Evolutionary conservation across 2,888 invertebrate species (phyloP), one percentile per base, ranked within the genome.

Genomic region (Omphaloscelis lunosa): DNA sequence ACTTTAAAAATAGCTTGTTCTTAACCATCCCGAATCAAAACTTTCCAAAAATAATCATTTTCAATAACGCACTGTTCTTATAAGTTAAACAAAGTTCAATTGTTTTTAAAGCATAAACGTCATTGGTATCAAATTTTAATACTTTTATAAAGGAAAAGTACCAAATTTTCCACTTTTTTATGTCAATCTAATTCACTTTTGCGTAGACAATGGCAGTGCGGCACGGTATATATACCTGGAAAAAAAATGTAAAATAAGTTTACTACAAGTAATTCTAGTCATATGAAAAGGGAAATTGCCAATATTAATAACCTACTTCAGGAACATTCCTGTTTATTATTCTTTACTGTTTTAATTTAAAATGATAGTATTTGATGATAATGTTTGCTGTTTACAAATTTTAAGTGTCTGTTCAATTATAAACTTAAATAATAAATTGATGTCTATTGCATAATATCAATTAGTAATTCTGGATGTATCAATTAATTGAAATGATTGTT

Each of bases 151-250:
- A 75, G 48, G 78, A 77, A 83, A 85, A 78, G 77, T 80, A 77
- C n/a, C 11, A 70, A 75, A 80, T 85, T 79, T 23, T 70, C 62
- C 66, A 75, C 20, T 29, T 61, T 39, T 73, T 70, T 62, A 71
- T 66, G 7, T 73, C 73, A 75, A 82, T 84, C 72, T 84, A 90
- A 85, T 86, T 73, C 2, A 83, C 72, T 88, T 88, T 89, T 34
- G 97, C 98, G 89, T 97, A 97, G 27, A 98, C 97, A 75, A 98
- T 97, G 5, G 97, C 98, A 79, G 98, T 98, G 88, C 98, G 97
- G 83, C 97, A 97, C 1, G 98, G 98, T 84, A 98, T 96, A 93
- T 98, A 98, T 6, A 98, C 97, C 98, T 98, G 95, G 83, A 97
- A 97, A 23, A 58, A 41, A 15, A 59, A 39, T 29, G 51, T n/a